Evolutionary conservation across 2,113 vertebrate genomes (phyloP).

Genomic region (Percopsis transmontana): DNA sequence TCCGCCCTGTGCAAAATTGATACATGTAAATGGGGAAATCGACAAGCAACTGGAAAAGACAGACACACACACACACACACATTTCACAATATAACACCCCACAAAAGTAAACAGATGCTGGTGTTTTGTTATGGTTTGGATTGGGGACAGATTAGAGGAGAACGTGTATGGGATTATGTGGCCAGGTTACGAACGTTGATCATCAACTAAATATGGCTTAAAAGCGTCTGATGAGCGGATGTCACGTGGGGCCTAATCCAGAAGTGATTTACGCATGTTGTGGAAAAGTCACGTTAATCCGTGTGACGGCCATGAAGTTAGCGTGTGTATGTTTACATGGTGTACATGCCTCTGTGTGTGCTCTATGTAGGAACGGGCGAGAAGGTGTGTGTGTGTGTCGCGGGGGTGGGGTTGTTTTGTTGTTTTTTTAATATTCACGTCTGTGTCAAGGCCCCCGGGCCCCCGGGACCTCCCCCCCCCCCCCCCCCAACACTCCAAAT

Average conservation of each 20-base stretch:
- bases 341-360: slow-evolving; percentile 7
- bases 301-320: too few relatives aligned
- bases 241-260: slow-evolving; percentile 69
- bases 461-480: slow-evolving; percentile 11
- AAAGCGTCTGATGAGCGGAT: slow-evolving; percentile 60
- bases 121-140: slow-evolving; percentile 68
- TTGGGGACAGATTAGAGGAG: slow-evolving; percentile 71
- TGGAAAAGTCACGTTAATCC: slow-evolving; percentile 66
- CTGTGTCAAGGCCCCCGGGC: slow-evolving; percentile 59
- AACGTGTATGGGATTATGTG: slow-evolving; percentile 72
- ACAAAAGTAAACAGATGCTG: slow-evolving; percentile 5
- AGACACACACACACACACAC: slow-evolving; percentile 18
- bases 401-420: slow-evolving; percentile 37
- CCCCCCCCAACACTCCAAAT: slow-evolving; percentile 50
- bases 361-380: too few relatives aligned
- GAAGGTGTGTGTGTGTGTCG: not conserved
- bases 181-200: slow-evolving; percentile 74
- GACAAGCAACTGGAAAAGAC: not conserved
- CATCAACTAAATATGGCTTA: slow-evolving; percentile 76
- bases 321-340: slow-evolving; percentile 33
- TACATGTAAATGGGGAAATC: slow-evolving; percentile 17
- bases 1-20: not conserved
- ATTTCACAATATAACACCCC: slow-evolving; percentile 34
- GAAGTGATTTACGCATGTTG: slow-evolving; percentile 68
- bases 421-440: slow-evolving; percentile 68